Evolutionary conservation across 2,888 invertebrate species (phyloP).

Genomic region (Tyria jacobaeae): DNA sequence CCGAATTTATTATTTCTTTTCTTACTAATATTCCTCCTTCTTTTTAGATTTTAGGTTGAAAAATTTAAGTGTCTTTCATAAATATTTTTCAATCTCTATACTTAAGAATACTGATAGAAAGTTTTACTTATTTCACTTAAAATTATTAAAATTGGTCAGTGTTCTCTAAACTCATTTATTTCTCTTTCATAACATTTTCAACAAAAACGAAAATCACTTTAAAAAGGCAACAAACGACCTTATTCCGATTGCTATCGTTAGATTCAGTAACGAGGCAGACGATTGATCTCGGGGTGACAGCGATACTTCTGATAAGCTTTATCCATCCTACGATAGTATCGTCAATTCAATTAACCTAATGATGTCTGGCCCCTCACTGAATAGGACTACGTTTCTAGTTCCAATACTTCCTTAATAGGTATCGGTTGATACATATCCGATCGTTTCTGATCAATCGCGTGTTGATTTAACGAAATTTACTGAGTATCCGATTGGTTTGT

Average conservation of each 20-base stretch:
- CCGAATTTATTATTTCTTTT: slow-evolving; percentile 1
- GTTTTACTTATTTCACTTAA: background rate
- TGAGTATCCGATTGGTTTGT: slow-evolving; percentile 41
- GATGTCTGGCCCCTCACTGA: slow-evolving; percentile 63
- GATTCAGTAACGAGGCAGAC: slow-evolving; percentile 65
- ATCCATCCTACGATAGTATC: slow-evolving; percentile 70
- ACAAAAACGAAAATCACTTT: slow-evolving; percentile 36
- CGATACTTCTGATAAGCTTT: slow-evolving; percentile 73
- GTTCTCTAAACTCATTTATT: slow-evolving; percentile 17
- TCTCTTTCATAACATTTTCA: slow-evolving; percentile 38
- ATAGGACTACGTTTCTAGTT: slow-evolving; percentile 53
- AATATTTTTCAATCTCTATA: background rate
- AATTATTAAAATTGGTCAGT: background rate
- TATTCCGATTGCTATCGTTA: slow-evolving; percentile 54
- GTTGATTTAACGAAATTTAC: slow-evolving; percentile 44
- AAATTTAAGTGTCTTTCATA: background rate
- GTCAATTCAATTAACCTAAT: slow-evolving; percentile 79
- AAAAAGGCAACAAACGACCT: slow-evolving; percentile 41
- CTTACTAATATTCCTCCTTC: background rate
- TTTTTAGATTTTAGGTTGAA: background rate
- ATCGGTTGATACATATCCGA: slow-evolving; percentile 49
- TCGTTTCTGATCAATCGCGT: slow-evolving; percentile 39
- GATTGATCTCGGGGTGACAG: slow-evolving; percentile 75
- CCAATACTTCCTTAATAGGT: slow-evolving; percentile 53
- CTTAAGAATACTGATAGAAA: too few species aligned